Evolutionary conservation across 2,797 vertebrate genomes (phyloP).

Genomic region (Muscicapa striata): DNA sequence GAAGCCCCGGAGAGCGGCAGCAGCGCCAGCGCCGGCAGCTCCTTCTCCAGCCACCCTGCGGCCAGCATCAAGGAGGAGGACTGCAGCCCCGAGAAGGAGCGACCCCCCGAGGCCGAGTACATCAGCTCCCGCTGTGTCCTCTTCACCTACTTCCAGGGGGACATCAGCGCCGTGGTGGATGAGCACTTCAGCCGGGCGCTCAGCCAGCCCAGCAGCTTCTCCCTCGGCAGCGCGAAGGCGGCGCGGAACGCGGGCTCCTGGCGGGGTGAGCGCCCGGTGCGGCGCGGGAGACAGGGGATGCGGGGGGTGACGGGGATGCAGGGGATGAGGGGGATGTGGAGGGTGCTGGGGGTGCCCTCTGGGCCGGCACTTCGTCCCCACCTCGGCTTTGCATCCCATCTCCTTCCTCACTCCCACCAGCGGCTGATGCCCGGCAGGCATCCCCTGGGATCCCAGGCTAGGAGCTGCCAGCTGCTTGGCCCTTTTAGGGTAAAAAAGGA

Average conservation of each 20-base stretch:
- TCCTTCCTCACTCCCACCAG: no score
- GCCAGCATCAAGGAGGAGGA: constrained; percentile 93
- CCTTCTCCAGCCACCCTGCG: constrained; percentile 79
- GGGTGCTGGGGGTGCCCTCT: no score
- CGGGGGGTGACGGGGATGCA: background rate
- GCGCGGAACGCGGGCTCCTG: constrained; percentile 80
- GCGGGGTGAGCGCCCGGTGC: constrained; percentile 76
- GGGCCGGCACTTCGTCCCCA: no score
- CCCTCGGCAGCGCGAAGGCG: constrained; percentile 80
- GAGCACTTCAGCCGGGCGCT: constrained; percentile 97
- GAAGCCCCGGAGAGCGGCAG: constrained; percentile 85
- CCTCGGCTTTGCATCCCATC: background rate
- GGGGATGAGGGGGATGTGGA: rapidly evolving
- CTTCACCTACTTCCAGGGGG: constrained; percentile 97
- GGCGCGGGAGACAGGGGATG: background rate
- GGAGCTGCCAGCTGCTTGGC: background rate
- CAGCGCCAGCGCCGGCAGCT: constrained; percentile 74
- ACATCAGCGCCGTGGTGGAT: constrained; percentile 96
- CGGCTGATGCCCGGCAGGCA: background rate
- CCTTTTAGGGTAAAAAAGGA: background rate
- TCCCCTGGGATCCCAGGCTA: background rate
- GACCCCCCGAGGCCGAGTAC: constrained; percentile 93
- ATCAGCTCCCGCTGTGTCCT: constrained; percentile 94
- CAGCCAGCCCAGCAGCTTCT: constrained; percentile 88
- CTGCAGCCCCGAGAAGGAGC: constrained; percentile 90